Evolutionary conservation across 2,888 invertebrate species (phyloP).

Genomic region (Entomobrya multifasciata): DNA sequence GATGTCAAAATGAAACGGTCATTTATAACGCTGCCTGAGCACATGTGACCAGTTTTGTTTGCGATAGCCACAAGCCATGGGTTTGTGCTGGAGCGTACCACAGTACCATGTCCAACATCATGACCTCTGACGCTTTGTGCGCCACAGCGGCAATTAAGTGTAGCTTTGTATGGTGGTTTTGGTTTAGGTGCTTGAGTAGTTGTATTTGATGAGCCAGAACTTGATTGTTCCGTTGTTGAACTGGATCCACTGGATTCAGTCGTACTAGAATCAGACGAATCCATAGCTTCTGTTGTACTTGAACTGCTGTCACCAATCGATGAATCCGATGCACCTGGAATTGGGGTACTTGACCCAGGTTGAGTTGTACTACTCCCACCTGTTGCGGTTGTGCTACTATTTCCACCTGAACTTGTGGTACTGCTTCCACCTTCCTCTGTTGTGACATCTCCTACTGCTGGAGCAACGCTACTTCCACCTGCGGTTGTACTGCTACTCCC

Average conservation of each 20-base stretch:
- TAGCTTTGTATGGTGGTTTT: slow-evolving; percentile 66
- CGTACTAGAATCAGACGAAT: neutral
- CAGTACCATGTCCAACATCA: slow-evolving; percentile 31
- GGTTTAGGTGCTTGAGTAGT: slow-evolving; percentile 32
- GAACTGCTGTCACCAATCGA: too few species aligned
- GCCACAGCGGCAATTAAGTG: slow-evolving; percentile 71
- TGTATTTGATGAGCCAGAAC: neutral
- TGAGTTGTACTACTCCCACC: too few species aligned
- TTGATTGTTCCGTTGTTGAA: neutral
- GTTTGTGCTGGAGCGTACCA: slow-evolving; percentile 63
- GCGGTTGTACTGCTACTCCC: slow-evolving; percentile 5
- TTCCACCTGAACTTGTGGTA: neutral
- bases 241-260: neutral
- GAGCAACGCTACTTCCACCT: neutral
- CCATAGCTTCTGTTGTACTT: neutral
- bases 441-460: neutral
- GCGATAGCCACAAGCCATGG: slow-evolving; percentile 72
- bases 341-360: neutral
- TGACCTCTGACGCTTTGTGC: slow-evolving; percentile 69
- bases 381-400: neutral
- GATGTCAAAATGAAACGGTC: slow-evolving; percentile 67
- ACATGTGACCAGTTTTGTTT: slow-evolving; percentile 51
- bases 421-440: neutral
- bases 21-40: slow-evolving; percentile 72
- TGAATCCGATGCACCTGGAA: too few species aligned